Conservation (phyloP, 2,797 vertebrate species). For the Rhabdomys pumilio region DNA sequence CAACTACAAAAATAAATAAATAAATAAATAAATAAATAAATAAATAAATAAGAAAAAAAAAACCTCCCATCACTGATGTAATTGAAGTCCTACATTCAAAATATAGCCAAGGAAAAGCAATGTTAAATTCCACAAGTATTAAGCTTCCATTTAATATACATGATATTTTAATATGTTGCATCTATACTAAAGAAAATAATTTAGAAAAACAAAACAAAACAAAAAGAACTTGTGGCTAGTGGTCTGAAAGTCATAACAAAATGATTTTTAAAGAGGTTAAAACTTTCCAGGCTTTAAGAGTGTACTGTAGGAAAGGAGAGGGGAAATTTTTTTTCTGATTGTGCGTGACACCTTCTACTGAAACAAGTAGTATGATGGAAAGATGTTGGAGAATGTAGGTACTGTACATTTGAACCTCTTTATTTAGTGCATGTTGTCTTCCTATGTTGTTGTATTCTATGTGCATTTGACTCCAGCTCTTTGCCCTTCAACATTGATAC, state of each 20-base stretch:
- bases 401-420: background rate
- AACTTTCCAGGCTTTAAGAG: background rate
- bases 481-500: background rate
- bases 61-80: background rate
- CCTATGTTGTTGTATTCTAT: background rate
- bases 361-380: background rate
- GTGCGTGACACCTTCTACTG: background rate
- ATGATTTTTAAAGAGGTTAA: background rate
- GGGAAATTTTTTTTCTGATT: background rate
- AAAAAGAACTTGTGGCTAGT: background rate
- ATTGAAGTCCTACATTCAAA: background rate
- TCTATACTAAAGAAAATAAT: background rate
- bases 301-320: no score
- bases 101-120: background rate
- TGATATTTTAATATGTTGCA: background rate
- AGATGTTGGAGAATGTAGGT: background rate
- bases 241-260: background rate
- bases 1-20: background rate
- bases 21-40: no score
- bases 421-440: background rate
- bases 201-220: background rate
- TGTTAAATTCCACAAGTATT: constrained; percentile 1
- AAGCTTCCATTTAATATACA: background rate
- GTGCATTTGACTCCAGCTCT: background rate
- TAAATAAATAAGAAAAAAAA: no score